Percentiles rank a stretch among this genome's conserved stretches.
These are phyloP conservation scores for Pararge aegeria DNA, from an alignment of 1,140 invertebrate genomes.

Conservation along the genomic window DNA sequence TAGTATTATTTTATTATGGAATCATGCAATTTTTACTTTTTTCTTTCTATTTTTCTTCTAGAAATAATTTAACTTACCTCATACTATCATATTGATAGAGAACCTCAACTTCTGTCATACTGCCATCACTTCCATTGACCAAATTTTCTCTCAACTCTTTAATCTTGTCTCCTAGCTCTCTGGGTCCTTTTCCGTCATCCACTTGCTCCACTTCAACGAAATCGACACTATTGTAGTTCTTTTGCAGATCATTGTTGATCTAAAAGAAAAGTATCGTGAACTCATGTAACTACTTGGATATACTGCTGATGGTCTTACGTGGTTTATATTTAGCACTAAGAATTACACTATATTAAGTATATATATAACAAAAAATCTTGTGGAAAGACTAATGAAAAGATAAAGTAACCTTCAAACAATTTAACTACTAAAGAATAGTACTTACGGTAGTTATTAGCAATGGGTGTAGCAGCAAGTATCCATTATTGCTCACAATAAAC, in stretches of 20 bases:
- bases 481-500: conserved; percentile 97
- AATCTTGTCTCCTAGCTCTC: conserved; percentile 77
- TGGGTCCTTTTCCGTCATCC: conserved; percentile 83
- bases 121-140: conserved; percentile 85
- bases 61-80: conserved; percentile 48
- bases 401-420: too few species aligned
- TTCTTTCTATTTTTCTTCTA: too few species aligned
- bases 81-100: conserved; percentile 69
- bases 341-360: too few species aligned
- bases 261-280: conserved; percentile 39
- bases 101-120: conserved; percentile 79
- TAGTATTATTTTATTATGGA: too few species aligned
- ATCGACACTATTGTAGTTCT: conserved; percentile 98
- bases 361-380: too few species aligned
- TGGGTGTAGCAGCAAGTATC: conserved; percentile 92
- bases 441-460: conserved; percentile 87
- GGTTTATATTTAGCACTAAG: too few species aligned
- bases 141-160: conserved; percentile 84
- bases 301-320: too few species aligned
- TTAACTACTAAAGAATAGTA: conserved; percentile 28
- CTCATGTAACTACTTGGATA: too few species aligned
- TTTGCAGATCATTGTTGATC: conserved; percentile 87
- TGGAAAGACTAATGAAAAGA: too few species aligned
- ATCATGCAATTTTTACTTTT: too few species aligned
- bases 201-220: conserved; percentile 96